These are phyloP conservation scores for Salmo trutta DNA, from an alignment of 2,797 vertebrate genomes.

Conservation along the genomic window DNA sequence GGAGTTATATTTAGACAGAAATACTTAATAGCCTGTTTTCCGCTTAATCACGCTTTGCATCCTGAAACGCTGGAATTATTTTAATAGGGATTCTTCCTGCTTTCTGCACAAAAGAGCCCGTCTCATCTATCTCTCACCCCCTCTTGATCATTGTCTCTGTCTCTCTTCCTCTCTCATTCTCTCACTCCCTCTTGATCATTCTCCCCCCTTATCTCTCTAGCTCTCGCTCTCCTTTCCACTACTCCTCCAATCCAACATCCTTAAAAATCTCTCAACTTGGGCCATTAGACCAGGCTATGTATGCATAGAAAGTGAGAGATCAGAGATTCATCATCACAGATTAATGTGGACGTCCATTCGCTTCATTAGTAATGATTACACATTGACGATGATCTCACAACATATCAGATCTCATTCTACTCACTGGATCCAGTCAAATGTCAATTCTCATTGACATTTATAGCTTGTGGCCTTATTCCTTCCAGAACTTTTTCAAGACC, in stretches of 20 bases:
- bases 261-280: neutral
- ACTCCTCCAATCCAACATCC: no score
- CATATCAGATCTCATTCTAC: neutral
- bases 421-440: neutral
- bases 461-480: neutral
- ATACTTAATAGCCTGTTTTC: conserved; percentile 41
- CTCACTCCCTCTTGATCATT: no score
- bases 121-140: conserved; percentile 10
- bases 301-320: neutral
- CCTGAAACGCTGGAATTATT: conserved; percentile 55
- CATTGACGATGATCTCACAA: neutral
- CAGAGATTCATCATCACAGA: neutral
- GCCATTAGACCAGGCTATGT: neutral
- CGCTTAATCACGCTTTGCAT: conserved; percentile 56
- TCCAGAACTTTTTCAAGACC: neutral
- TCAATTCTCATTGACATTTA: neutral
- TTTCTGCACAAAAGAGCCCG: conserved; percentile 35
- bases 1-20: conserved; percentile 47
- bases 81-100: conserved; percentile 56
- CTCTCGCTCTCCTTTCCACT: neutral
- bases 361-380: neutral
- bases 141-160: neutral
- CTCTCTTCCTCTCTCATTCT: neutral
- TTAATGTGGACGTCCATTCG: neutral
- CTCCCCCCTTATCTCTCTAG: no score